Evolutionary conservation across 2,888 invertebrate genomes (phyloP).

Genomic region (Cerceris ruficornis): DNA sequence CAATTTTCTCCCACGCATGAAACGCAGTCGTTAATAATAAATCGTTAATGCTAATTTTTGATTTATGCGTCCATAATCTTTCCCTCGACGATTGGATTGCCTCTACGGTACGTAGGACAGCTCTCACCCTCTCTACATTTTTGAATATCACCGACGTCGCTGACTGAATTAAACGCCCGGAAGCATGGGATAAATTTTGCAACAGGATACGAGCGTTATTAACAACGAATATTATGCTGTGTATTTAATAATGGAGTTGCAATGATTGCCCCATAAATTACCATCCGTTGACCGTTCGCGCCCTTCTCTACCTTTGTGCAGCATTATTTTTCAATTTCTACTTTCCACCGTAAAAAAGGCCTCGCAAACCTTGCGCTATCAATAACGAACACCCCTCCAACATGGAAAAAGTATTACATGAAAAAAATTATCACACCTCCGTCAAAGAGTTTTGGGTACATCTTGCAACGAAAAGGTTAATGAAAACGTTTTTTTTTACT

Average conservation of each 20-base stretch:
- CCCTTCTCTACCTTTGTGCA: background rate
- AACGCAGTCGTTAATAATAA: conserved; percentile 55
- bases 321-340: too few species aligned
- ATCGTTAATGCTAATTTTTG: conserved; percentile 61
- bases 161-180: conserved; percentile 60
- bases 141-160: conserved; percentile 55
- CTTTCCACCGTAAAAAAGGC: too few species aligned
- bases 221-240: conserved; percentile 54
- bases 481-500: too few species aligned
- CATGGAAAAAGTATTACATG: too few species aligned
- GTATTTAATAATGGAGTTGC: conserved; percentile 49
- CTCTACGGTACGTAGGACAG: conserved; percentile 34
- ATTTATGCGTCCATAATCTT: conserved; percentile 59
- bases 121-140: conserved; percentile 35
- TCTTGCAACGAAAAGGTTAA: too few species aligned
- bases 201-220: conserved; percentile 51
- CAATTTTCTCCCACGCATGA: conserved; percentile 31
- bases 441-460: too few species aligned
- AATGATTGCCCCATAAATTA: conserved; percentile 8
- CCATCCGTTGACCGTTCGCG: background rate
- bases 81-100: conserved; percentile 24
- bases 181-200: conserved; percentile 54
- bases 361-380: too few species aligned
- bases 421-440: too few species aligned
- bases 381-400: too few species aligned